phyloP scores from a whole-genome alignment of 2,888 invertebrate genomes.

The Tetanocera ferruginea region DNA sequence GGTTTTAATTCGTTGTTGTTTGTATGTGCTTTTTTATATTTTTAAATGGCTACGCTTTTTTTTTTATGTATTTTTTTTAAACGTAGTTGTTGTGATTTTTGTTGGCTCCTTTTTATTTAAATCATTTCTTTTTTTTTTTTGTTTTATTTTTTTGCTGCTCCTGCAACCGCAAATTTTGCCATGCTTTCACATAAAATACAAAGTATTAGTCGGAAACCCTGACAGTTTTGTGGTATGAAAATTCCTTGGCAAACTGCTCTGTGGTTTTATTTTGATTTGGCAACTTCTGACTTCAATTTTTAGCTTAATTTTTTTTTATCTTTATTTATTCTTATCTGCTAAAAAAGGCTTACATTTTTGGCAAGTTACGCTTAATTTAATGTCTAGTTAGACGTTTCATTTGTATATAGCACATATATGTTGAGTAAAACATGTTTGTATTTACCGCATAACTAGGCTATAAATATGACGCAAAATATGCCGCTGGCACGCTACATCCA shows the following conservation, averaged over 20 bases:
- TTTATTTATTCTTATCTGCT: background rate
- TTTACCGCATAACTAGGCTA: no score
- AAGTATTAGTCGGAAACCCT: conserved; percentile 5
- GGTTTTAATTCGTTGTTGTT: background rate
- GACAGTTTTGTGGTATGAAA: conserved; percentile 31
- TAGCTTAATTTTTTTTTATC: background rate
- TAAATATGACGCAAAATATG: no score
- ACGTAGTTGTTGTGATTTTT: background rate
- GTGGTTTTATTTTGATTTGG: conserved; percentile 31
- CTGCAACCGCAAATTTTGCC: conserved; percentile 20
- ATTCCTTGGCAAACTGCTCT: conserved; percentile 29
- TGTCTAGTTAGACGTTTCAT: background rate
- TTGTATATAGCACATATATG: background rate
- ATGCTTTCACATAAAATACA: background rate
- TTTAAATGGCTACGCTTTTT: background rate
- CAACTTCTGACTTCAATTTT: conserved; percentile 6
- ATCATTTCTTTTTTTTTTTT: background rate
- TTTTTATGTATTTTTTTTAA: background rate
- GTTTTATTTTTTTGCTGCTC: background rate
- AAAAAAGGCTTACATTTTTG: conserved; percentile 22
- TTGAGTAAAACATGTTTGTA: no score
- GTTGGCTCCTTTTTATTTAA: background rate
- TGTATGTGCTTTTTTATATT: background rate
- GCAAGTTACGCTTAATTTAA: conserved; percentile 21
- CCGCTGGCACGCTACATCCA: no score